These are phyloP conservation scores for Phalacrocorax brasilianus DNA, from an alignment of 2,113 vertebrate species.

Conservation along the genomic window DNA sequence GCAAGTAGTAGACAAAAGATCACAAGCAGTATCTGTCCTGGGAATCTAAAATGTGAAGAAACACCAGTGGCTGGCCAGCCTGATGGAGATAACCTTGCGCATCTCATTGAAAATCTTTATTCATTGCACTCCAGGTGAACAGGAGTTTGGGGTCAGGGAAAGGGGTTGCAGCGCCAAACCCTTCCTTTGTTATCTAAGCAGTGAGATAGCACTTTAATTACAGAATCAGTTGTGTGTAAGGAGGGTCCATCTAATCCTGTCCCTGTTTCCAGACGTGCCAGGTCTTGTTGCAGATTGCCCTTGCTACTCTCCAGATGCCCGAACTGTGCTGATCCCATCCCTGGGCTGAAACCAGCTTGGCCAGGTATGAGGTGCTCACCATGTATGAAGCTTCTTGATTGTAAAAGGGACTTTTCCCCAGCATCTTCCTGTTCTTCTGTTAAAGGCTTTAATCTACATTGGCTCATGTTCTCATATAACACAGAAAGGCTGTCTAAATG, in stretches of 20 bases:
- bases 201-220: neutral
- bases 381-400: neutral
- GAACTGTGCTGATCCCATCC: neutral
- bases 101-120: neutral
- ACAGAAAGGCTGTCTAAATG: neutral
- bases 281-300: neutral
- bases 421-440: neutral
- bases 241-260: neutral
- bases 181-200: neutral
- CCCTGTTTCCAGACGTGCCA: neutral
- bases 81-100: neutral
- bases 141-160: neutral
- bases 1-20: neutral
- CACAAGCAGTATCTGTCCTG: neutral
- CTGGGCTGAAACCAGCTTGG: neutral
- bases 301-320: accelerated
- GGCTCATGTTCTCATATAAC: neutral
- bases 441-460: neutral
- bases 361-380: accelerated
- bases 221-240: accelerated
- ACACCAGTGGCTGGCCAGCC: neutral
- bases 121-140: neutral
- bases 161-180: accelerated
- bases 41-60: neutral
- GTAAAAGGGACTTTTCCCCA: neutral